Percentiles rank a stretch among this genome's conserved stretches.
Conservation (phyloP, 2,888 invertebrate genomes). For the Drosophila cognata region DNA sequence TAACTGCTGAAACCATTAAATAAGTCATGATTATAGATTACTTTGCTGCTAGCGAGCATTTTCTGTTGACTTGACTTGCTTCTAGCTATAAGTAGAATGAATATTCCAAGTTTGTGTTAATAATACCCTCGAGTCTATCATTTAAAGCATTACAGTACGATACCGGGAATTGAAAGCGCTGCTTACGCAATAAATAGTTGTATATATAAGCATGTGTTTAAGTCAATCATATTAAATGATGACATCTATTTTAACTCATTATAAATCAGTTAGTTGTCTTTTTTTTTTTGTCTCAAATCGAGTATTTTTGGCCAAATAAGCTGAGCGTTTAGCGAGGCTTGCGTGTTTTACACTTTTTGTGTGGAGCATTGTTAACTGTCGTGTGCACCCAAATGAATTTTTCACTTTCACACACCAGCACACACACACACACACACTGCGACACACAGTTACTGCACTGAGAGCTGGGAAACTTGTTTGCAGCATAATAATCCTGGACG, state of each 20-base stretch:
- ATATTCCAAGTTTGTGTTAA: neutral
- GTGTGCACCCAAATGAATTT: constrained; percentile 48
- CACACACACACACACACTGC: constrained; percentile 11
- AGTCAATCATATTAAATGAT: constrained; percentile 9
- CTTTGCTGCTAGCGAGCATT: neutral
- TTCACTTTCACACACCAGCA: constrained; percentile 61
- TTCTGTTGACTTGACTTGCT: neutral
- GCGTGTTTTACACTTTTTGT: constrained; percentile 36
- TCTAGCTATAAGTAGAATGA: neutral
- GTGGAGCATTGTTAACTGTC: constrained; percentile 40
- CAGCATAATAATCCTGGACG: constrained; percentile 12
- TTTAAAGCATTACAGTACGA: neutral
- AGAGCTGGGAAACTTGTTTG: constrained; percentile 33
- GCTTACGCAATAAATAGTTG: neutral
- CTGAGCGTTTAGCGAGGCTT: constrained; percentile 36
- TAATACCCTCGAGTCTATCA: neutral
- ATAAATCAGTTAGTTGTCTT: constrained; percentile 16
- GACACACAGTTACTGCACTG: neutral
- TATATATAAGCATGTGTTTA: constrained; percentile 5
- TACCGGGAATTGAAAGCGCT: neutral
- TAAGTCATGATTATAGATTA: neutral
- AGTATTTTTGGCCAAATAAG: constrained; percentile 42
- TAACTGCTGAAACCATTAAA: neutral
- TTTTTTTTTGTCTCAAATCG: neutral
- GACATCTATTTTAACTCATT: constrained; percentile 11